phyloP scores from a whole-genome alignment of 2,797 vertebrate species.

The Pangasius sanitwongsei region DNA sequence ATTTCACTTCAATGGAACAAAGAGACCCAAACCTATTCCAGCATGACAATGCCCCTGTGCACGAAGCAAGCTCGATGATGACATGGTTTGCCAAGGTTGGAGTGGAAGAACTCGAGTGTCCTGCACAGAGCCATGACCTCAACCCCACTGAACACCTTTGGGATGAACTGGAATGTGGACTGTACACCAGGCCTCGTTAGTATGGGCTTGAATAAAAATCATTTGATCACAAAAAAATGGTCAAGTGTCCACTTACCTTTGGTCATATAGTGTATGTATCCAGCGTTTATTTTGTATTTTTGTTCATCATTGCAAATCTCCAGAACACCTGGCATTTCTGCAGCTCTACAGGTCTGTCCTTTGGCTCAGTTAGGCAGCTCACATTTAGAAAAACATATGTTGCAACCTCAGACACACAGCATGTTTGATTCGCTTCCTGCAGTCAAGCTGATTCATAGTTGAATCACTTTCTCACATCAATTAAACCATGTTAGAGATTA shows the following conservation, averaged over 20 bases:
- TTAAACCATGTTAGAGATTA: neutral
- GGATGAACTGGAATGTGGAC: neutral
- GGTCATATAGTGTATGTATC: too few species aligned
- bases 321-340: neutral
- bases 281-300: neutral
- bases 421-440: neutral
- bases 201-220: too few species aligned
- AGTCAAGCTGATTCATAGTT: neutral
- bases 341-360: neutral
- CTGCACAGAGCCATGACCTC: neutral
- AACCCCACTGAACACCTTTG: neutral
- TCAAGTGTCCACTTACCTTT: neutral
- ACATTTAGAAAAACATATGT: neutral
- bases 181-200: too few species aligned
- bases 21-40: neutral
- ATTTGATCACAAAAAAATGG: too few species aligned
- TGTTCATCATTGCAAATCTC: neutral
- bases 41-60: neutral
- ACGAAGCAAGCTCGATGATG: neutral
- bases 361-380: neutral
- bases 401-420: neutral
- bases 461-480: neutral
- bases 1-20: neutral
- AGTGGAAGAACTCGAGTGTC: neutral
- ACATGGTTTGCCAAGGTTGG: neutral